Conservation (phyloP, 2,888 invertebrate species). For the Volucella zonaria region DNA sequence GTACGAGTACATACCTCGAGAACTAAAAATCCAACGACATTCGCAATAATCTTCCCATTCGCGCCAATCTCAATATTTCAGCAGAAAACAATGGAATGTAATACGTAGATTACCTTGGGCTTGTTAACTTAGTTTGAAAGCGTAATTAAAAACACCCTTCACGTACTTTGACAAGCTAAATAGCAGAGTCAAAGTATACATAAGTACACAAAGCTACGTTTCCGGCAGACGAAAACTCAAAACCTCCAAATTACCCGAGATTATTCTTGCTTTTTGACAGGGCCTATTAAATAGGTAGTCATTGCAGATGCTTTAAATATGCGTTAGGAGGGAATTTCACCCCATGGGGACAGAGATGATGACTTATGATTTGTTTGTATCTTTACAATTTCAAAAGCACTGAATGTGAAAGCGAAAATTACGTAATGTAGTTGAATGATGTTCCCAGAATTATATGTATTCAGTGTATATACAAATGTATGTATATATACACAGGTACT, state of each 20-base stretch:
- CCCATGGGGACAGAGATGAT: constrained; percentile 10
- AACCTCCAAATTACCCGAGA: constrained; percentile 37
- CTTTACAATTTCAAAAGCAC: not conserved
- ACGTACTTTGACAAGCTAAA: constrained; percentile 12
- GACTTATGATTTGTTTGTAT: constrained; percentile 30
- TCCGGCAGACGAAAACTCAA: not conserved
- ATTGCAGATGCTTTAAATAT: constrained; percentile 2
- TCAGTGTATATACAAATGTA: too few species aligned
- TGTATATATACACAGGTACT: too few species aligned
- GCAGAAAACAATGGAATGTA: constrained; percentile 15
- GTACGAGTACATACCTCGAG: not conserved
- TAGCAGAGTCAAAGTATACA: not conserved
- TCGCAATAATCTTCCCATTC: constrained; percentile 28
- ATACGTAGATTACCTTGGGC: not conserved
- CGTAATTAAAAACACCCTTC: constrained; percentile 30
- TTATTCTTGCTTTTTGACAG: constrained; percentile 48
- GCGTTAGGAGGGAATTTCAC: not conserved
- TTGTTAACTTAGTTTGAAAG: not conserved
- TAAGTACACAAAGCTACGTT: not conserved
- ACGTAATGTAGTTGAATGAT: not conserved
- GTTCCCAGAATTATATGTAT: too few species aligned
- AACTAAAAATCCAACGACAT: constrained; percentile 7
- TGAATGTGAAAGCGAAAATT: constrained; percentile 11
- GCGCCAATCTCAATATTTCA: not conserved
- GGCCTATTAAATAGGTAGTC: constrained; percentile 19